Evolutionary conservation across 2,797 vertebrate species (phyloP).

Genomic region (Thalassophryne amazonica): DNA sequence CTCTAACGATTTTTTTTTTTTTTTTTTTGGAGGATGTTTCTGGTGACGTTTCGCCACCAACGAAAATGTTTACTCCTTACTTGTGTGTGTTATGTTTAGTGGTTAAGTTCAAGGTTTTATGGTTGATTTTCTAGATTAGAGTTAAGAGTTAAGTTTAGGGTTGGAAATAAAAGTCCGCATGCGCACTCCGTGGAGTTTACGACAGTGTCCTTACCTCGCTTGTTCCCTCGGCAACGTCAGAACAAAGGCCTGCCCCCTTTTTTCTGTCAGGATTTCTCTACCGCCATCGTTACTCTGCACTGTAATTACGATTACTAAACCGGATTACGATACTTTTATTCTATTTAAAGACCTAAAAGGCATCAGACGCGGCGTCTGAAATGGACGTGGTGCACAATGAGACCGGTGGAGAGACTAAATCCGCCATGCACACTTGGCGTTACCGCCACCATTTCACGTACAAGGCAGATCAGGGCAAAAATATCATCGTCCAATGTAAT

Average conservation of each 20-base stretch:
- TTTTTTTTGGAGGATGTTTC: no score
- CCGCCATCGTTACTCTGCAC: constrained; percentile 75
- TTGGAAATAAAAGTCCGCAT: no score
- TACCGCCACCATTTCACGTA: constrained; percentile 79
- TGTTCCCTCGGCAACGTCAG: constrained; percentile 17
- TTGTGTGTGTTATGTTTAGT: no score
- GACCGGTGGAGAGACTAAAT: constrained; percentile 55
- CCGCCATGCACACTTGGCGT: constrained; percentile 72
- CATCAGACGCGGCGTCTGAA: constrained; percentile 9
- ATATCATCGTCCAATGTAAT: constrained; percentile 79
- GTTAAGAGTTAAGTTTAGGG: no score
- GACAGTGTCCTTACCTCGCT: neutral
- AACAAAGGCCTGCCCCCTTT: constrained; percentile 67
- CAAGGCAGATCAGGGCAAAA: constrained; percentile 77
- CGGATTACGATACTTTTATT: constrained; percentile 69
- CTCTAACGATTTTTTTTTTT: no score
- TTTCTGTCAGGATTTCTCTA: constrained; percentile 57
- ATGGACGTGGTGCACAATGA: constrained; percentile 59
- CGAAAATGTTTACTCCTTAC: no score
- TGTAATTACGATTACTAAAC: constrained; percentile 76
- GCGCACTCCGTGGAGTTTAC: neutral
- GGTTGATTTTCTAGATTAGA: no score
- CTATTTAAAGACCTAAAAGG: constrained; percentile 15
- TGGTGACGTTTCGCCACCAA: no score
- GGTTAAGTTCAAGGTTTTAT: no score